Evolutionary conservation across 92 coral and sea anemone genomes (phyloP), one percentile per base, ranked within the genome.

Genomic region (Umimayanthus chanpuru): DNA sequence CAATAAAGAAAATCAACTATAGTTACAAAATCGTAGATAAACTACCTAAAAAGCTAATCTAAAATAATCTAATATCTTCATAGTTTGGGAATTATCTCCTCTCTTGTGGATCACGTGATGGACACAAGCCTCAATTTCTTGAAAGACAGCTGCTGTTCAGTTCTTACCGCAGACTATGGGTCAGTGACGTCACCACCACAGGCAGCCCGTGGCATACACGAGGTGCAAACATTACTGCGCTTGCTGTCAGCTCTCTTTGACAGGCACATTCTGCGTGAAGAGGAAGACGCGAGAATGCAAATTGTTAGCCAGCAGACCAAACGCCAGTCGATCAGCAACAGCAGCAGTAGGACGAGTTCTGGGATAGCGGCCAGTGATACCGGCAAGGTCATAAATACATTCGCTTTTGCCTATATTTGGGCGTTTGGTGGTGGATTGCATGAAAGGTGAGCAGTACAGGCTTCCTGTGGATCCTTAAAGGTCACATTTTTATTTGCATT

Each of bases 341-440:
- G 79, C 50, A 94, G 97, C 72, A 97, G 99, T 89, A 89, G 98
- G 47, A 88, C 91, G 21, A 97, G 96, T 76, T 95, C 98, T 3
- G 96, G 97, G 32, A 93, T 97, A 55, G 83, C 96, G 0, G 97
- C 99, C 25, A 94, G 96, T 88, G 99, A 97, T 91, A 92, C 96
- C 1, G 93, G 89, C 58, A 95, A 88, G 74, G 98, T 97, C 71
- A 91, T 96, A 84, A 89, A 91, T 23, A 94, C 96, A 4, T 95
- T 97, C 76, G 98, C 98, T 18, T 97, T 95, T 85, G 96, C 99
- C 23, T 97, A 94, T 80, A 93, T 95, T 85, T 97, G 99, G 99
- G 94, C 99, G 21, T 95, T 97, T 90, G 99, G 99, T 25, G 99
- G 99, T 75, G 98, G 93, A 80, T 65, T 97, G 50, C 98, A 95